Percentiles rank a stretch among this genome's conserved stretches.
phyloP scores from a whole-genome alignment of 64 coral and sea anemone species.

The Hydrozoanthus tunicans region DNA sequence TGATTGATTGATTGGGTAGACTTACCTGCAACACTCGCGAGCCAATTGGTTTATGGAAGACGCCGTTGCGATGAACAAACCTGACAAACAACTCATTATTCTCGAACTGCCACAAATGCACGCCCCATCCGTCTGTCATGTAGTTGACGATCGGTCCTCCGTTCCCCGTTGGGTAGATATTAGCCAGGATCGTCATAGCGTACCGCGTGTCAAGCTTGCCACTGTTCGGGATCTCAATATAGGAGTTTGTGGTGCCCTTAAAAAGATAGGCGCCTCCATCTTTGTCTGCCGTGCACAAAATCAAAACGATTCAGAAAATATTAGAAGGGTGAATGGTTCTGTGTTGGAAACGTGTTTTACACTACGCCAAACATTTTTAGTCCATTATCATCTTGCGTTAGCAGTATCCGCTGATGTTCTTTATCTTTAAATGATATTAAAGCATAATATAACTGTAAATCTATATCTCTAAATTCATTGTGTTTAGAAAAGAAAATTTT shows the following conservation, averaged over 20 bases:
- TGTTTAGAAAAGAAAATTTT: too few relatives aligned
- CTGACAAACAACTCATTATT: conserved; percentile 90
- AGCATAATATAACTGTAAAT: too few relatives aligned
- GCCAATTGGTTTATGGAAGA: conserved; percentile 94
- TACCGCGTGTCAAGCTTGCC: conserved; percentile 78
- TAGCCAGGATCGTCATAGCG: conserved; percentile 91
- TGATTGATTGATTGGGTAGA: not conserved
- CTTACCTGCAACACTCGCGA: conserved; percentile 88
- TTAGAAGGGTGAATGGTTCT: not conserved
- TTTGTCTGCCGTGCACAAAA: conserved; percentile 54
- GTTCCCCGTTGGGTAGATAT: conserved; percentile 84
- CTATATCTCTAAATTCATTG: too few relatives aligned
- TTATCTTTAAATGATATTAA: too few relatives aligned
- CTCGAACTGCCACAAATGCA: conserved; percentile 98
- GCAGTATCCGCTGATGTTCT: too few relatives aligned
- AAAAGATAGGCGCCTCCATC: conserved; percentile 81
- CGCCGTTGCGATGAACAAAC: conserved; percentile 92
- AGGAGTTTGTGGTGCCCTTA: conserved; percentile 75
- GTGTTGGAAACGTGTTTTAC: too few relatives aligned
- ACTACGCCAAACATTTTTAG: too few relatives aligned
- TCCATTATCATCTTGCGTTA: too few relatives aligned
- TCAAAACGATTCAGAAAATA: not conserved
- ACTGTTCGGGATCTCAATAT: conserved; percentile 85
- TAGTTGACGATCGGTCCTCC: conserved; percentile 96
- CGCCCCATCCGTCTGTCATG: conserved; percentile 84